A percentile compares a stretch with the other conserved stretches of the same genome.
phyloP scores from a whole-genome alignment of 2,888 invertebrate species.

The Yponomeuta malinellus region DNA sequence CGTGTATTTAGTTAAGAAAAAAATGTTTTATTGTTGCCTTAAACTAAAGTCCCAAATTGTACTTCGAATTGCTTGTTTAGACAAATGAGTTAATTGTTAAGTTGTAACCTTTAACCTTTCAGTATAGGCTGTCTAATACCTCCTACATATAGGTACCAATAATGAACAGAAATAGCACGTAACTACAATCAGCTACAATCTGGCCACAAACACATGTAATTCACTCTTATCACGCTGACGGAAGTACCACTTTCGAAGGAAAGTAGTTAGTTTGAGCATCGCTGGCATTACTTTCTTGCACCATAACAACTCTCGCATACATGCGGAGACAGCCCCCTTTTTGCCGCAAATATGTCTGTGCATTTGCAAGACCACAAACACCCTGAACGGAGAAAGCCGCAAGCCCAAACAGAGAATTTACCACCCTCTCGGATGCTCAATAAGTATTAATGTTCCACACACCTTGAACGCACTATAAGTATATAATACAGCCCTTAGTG shows the following conservation, averaged over 20 bases:
- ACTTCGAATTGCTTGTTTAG: too few relatives aligned
- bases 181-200: neutral
- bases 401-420: neutral
- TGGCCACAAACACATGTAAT: neutral
- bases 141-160: too few relatives aligned
- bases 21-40: too few relatives aligned
- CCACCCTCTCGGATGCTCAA: neutral
- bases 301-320: neutral
- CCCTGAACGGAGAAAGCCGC: neutral
- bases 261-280: neutral
- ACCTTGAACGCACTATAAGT: neutral
- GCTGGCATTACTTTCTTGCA: neutral
- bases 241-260: neutral
- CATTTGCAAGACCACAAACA: neutral
- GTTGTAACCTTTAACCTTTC: too few relatives aligned
- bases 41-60: too few relatives aligned
- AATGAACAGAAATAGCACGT: neutral
- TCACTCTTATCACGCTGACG: neutral
- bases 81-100: too few relatives aligned
- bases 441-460: neutral
- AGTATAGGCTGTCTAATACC: too few relatives aligned
- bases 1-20: neutral
- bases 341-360: neutral
- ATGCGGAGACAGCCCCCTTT: neutral
- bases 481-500: neutral